Conservation (phyloP, 2,113 vertebrate species). For the Sander vitreus region DNA sequence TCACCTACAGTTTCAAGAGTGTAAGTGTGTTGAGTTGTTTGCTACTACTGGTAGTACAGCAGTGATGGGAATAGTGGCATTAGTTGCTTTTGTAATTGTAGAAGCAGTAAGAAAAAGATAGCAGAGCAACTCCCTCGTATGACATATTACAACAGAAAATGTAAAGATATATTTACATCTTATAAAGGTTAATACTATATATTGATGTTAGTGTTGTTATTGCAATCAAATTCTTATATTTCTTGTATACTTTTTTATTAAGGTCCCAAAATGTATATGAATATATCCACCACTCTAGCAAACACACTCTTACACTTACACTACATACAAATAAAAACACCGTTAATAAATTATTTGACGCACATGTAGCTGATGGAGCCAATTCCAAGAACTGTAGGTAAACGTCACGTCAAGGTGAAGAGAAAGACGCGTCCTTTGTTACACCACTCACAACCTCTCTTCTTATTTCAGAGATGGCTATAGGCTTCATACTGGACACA, state of each 20-base stretch:
- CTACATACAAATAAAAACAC: background rate
- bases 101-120: background rate
- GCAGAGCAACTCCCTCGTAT: background rate
- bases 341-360: background rate
- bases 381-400: background rate
- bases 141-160: background rate
- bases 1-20: slow-evolving; percentile 59
- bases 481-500: slow-evolving; percentile 36
- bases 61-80: background rate
- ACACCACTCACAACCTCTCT: background rate
- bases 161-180: background rate
- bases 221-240: background rate
- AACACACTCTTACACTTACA: background rate
- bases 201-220: background rate
- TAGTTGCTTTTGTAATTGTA: background rate
- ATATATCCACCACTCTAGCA: background rate
- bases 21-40: slow-evolving; percentile 28
- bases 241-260: background rate
- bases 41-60: background rate
- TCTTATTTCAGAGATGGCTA: slow-evolving; percentile 22
- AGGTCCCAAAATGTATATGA: background rate
- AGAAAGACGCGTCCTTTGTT: slow-evolving; percentile 29
- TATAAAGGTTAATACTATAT: background rate
- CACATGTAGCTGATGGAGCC: background rate
- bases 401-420: slow-evolving; percentile 41